Evolutionary conservation across 2,113 vertebrate genomes (phyloP).

Genomic region (Gopherus flavomarginatus): DNA sequence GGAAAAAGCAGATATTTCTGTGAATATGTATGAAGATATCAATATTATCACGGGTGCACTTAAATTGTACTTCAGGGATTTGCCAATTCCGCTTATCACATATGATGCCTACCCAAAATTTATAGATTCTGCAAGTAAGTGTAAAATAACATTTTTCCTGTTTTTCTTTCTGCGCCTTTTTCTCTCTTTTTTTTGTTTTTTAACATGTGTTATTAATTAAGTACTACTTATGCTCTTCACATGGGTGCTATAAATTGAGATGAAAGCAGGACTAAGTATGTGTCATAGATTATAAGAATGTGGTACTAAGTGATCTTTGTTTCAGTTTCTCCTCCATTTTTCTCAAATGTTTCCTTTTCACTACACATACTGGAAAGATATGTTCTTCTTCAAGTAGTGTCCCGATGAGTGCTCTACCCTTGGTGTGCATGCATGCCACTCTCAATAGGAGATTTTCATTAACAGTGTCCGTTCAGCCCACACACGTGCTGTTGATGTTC

Average conservation of each 20-base stretch:
- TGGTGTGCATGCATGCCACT: neutral
- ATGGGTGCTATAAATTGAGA: neutral
- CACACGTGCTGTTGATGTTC: neutral
- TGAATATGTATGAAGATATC: conserved; percentile 97
- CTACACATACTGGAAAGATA: neutral
- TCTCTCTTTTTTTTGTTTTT: neutral
- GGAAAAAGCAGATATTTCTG: conserved; percentile 97
- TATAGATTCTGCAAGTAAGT: conserved; percentile 97
- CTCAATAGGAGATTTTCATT: neutral
- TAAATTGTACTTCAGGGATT: conserved; percentile 99
- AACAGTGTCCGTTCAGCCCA: neutral
- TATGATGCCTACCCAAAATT: conserved; percentile 98
- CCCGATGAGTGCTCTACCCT: neutral
- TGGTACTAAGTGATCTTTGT: rapidly evolving
- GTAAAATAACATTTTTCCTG: neutral
- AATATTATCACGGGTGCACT: conserved; percentile 99
- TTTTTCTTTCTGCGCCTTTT: neutral
- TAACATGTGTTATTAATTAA: neutral
- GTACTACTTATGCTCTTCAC: neutral
- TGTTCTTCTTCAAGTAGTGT: neutral
- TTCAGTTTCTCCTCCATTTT: conserved; percentile 10
- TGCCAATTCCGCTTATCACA: conserved; percentile 97
- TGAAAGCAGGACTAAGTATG: neutral
- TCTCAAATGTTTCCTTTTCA: conserved; percentile 14
- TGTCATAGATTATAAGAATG: rapidly evolving